Percentiles rank a stretch among this genome's conserved stretches.
phyloP scores from a whole-genome alignment of 2,797 vertebrate genomes.

The Zenarchopterus dispar region DNA sequence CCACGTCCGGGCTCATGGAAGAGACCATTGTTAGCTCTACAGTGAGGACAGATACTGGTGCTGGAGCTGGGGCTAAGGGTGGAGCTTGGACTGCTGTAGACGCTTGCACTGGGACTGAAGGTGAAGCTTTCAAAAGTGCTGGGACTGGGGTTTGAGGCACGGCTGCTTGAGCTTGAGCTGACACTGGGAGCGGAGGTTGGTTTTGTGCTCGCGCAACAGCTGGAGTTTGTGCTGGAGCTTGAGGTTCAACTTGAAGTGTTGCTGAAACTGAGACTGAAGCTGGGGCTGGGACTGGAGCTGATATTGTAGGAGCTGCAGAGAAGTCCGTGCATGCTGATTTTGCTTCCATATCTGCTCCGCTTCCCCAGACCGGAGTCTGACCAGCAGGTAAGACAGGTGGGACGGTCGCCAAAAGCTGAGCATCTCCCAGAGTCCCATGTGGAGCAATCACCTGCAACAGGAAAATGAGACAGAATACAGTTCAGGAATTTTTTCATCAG shows the following conservation, averaged over 20 bases:
- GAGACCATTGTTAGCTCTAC: constrained; percentile 45
- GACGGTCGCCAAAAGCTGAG: constrained; percentile 45
- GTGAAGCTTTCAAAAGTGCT: constrained; percentile 21
- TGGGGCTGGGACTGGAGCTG: constrained; percentile 24
- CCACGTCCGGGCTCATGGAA: constrained; percentile 34
- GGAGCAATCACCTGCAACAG: constrained; percentile 50
- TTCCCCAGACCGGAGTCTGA: constrained; percentile 62
- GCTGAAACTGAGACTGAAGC: constrained; percentile 39
- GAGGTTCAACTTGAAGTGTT: constrained; percentile 42
- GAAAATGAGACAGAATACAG: constrained; percentile 23
- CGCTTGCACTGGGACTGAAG: constrained; percentile 31
- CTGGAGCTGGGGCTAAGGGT: constrained; percentile 30
- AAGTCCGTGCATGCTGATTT: constrained; percentile 39
- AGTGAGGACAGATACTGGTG: constrained; percentile 21
- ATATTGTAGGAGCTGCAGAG: constrained; percentile 17
- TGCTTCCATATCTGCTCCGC: constrained; percentile 55
- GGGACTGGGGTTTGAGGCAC: constrained; percentile 32
- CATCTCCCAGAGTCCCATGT: constrained; percentile 54
- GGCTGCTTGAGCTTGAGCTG: constrained; percentile 39
- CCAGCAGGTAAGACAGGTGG: constrained; percentile 52
- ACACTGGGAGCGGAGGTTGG: constrained; percentile 38
- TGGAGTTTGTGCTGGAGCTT: constrained; percentile 44
- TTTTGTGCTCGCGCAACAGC: constrained; percentile 45
- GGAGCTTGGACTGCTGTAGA: constrained; percentile 26
- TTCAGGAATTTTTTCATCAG: constrained; percentile 17